These are phyloP conservation scores for Actenoides hombroni DNA, from an alignment of 2,113 vertebrate species.

Conservation along the genomic window DNA sequence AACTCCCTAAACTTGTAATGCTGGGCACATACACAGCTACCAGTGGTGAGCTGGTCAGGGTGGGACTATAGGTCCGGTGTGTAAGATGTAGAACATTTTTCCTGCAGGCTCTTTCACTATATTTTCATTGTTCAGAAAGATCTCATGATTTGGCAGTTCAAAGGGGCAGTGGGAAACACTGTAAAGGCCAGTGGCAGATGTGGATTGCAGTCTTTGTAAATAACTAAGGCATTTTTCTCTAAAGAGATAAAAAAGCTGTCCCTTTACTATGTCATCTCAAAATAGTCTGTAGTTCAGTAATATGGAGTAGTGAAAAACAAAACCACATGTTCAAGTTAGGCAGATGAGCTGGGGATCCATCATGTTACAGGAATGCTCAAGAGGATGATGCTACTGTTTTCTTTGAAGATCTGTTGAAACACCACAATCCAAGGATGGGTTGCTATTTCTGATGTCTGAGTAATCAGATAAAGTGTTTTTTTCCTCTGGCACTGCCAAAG, in stretches of 20 bases:
- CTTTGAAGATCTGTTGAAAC: not conserved
- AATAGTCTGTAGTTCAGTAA: not conserved
- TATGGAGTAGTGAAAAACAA: not conserved
- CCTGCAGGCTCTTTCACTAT: not conserved
- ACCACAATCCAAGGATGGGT: not conserved
- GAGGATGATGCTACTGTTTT: not conserved
- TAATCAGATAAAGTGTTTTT: not conserved
- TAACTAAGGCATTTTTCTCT: not conserved
- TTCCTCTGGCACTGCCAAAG: not conserved
- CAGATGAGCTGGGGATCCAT: not conserved
- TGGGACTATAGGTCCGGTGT: not conserved
- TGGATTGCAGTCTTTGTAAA: not conserved
- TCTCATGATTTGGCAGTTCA: not conserved
- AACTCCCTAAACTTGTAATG: not conserved
- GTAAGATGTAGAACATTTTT: not conserved
- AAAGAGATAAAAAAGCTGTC: not conserved
- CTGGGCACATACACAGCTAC: not conserved
- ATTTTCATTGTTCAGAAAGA: not conserved
- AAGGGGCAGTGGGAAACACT: not conserved
- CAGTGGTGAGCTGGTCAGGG: not conserved
- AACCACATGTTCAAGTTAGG: not conserved
- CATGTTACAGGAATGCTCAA: not conserved
- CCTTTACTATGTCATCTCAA: not conserved
- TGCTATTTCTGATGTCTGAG: not conserved
- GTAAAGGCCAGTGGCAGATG: not conserved